phyloP scores from a whole-genome alignment of 2,113 vertebrate genomes.

The Catagonus wagneri region DNA sequence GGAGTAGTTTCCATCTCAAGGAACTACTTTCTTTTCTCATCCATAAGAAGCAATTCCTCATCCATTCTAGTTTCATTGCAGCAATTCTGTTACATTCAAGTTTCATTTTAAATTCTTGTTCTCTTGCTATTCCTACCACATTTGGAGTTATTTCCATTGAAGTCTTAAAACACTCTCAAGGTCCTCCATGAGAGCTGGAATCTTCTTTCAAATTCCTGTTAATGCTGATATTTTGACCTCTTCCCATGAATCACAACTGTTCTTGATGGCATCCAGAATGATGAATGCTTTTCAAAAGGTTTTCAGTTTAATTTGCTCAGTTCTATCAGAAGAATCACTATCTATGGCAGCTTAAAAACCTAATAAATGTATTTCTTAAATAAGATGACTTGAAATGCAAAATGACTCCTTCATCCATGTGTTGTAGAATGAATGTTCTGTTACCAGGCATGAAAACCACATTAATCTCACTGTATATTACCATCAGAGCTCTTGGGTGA shows the following conservation, averaged over 20 bases:
- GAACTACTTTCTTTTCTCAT: neutral
- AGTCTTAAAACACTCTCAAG: neutral
- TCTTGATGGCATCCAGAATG: neutral
- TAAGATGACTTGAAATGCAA: neutral
- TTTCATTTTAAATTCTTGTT: neutral
- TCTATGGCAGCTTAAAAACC: neutral
- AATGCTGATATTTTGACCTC: neutral
- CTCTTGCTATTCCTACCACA: neutral
- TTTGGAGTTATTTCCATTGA: neutral
- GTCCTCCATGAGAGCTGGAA: neutral
- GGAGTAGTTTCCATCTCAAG: neutral
- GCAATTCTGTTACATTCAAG: neutral
- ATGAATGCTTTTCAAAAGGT: neutral
- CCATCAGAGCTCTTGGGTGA: neutral
- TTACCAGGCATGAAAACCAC: neutral
- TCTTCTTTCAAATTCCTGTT: neutral
- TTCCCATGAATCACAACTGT: neutral
- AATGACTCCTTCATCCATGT: neutral
- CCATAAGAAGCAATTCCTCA: neutral
- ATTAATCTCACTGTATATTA: neutral
- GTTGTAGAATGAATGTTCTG: neutral
- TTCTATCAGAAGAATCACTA: neutral
- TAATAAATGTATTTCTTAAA: neutral
- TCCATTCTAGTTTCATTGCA: neutral
- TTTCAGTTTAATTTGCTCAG: neutral